Evolutionary conservation across 2,797 vertebrate species (phyloP), one percentile per base, ranked within the genome.

Genomic region (Acanthornis magna): DNA sequence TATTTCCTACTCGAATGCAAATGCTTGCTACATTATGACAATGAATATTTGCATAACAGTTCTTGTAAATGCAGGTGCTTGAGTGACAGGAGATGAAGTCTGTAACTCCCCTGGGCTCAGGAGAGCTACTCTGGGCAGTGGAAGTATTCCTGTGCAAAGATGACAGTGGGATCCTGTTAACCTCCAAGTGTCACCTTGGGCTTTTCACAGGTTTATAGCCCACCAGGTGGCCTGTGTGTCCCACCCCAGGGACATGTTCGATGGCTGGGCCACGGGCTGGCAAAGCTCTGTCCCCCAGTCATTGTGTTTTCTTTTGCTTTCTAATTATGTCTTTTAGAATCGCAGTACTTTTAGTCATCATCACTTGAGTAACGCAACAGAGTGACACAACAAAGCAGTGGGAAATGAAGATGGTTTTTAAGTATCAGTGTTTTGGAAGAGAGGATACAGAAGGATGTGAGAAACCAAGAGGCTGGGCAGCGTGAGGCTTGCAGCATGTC

Each of bases 231-330:
- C 32, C 34, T 3, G 1, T 32, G 0, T 3, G 48, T 67, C 47
- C 62, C 80, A 70, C 20, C 47, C 20, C 5, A 5, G 18, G 18
- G 55, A 7, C 23, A 6, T 1, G 23, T 70, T 55, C 27, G 9
- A 61, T 16, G 81, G 55, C 43, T 40, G 61, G 72, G 50, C 38
- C n/a, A 66, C 2, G 1, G 3, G 25, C 43, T 78, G 73, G 30
- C 60, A 88, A 53, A 94, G 38, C 70, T 91, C 83, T 53, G 36
- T 53, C n/a, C 77, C 47, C 16, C 29, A 55, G 67, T 36, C 29
- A 5, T 7, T 18, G 19, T 13, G 58, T 65, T 73, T 65, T 88
- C n/a, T 76, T 96, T 77, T 85, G 34, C 67, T 94, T 83, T 92
- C 74, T 85, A 55, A 63, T 89, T 50, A 67, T 2, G 0, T 19